Conservation (phyloP, 1,140 invertebrate species). For the Hyles euphorbiae region DNA sequence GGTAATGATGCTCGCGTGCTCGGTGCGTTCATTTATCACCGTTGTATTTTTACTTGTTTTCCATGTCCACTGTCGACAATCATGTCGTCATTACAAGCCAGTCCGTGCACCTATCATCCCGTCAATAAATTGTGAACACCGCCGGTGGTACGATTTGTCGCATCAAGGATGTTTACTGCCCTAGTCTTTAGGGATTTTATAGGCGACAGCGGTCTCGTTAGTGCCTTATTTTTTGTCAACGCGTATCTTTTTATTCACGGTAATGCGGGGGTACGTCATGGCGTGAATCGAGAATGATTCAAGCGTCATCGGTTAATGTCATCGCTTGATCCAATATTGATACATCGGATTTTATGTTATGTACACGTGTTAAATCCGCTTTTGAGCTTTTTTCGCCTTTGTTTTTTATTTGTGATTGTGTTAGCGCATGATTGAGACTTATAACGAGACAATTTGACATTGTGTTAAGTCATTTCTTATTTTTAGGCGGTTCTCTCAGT, state of each 20-base stretch:
- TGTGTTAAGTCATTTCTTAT: conserved; percentile 63
- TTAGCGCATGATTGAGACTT: conserved; percentile 68
- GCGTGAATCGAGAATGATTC: conserved; percentile 5
- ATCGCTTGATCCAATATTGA: conserved; percentile 58
- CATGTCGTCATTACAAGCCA: conserved; percentile 68
- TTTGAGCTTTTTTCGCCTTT: conserved; percentile 53
- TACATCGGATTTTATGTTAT: conserved; percentile 50
- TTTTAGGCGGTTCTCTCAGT: conserved; percentile 52
- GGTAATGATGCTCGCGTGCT: conserved; percentile 58
- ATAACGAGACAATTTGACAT: conserved; percentile 60
- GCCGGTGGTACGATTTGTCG: conserved; percentile 45
- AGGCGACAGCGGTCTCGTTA: no score
- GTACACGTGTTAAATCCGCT: conserved; percentile 62
- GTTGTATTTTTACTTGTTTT: conserved; percentile 67
- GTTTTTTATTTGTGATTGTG: conserved; percentile 61
- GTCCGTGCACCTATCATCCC: conserved; percentile 53
- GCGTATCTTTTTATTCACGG: no score
- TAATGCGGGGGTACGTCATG: no score
- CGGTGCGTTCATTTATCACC: conserved; percentile 61
- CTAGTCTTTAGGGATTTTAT: conserved; percentile 17
- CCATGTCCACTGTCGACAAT: conserved; percentile 66
- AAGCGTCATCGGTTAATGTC: conserved; percentile 26
- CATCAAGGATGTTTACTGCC: conserved; percentile 60
- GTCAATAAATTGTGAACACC: conserved; percentile 69
- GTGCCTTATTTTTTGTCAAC: conserved; percentile 16